phyloP scores from a whole-genome alignment of 2,797 vertebrate genomes.

The Poeciliopsis presidionis region DNA sequence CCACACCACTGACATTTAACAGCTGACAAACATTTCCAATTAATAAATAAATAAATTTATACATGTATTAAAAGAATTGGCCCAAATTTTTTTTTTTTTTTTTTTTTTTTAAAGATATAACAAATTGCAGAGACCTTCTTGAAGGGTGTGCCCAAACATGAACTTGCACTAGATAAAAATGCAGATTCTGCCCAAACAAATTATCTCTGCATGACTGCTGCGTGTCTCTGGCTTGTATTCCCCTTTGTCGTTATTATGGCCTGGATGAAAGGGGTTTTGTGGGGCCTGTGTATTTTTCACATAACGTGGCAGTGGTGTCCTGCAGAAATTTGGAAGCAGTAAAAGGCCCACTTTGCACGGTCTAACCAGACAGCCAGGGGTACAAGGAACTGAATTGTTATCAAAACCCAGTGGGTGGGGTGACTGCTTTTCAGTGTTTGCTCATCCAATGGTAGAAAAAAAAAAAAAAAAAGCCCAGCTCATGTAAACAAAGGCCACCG shows the following conservation, averaged over 20 bases:
- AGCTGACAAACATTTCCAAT: not conserved
- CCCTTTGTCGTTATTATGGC: not conserved
- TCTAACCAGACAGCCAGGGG: not conserved
- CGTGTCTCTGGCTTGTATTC: not conserved
- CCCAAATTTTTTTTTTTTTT: not conserved
- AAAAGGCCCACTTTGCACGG: slow-evolving; percentile 26
- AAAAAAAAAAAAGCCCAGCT: slow-evolving; percentile 41
- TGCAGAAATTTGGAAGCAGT: slow-evolving; percentile 26
- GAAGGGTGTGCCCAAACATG: slow-evolving; percentile 66
- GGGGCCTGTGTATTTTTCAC: not conserved
- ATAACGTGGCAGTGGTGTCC: slow-evolving; percentile 2
- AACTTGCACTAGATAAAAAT: slow-evolving; percentile 40
- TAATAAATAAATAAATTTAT: not conserved
- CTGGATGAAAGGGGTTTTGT: slow-evolving; percentile 7
- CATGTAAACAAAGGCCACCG: slow-evolving; percentile 58
- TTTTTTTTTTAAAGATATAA: slow-evolving; percentile 20
- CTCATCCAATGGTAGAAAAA: slow-evolving; percentile 25
- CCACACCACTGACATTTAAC: not conserved
- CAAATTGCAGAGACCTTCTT: slow-evolving; percentile 27
- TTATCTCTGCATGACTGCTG: slow-evolving; percentile 1
- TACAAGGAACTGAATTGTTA: slow-evolving; percentile 38
- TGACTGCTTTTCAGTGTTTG: slow-evolving; percentile 42
- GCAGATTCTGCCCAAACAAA: slow-evolving; percentile 14
- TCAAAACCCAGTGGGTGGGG: slow-evolving; percentile 29
- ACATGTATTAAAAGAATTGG: not conserved